Base-by-base conservation (phyloP, 2,113 vertebrate genomes). In the Tursiops truncatus region DNA sequence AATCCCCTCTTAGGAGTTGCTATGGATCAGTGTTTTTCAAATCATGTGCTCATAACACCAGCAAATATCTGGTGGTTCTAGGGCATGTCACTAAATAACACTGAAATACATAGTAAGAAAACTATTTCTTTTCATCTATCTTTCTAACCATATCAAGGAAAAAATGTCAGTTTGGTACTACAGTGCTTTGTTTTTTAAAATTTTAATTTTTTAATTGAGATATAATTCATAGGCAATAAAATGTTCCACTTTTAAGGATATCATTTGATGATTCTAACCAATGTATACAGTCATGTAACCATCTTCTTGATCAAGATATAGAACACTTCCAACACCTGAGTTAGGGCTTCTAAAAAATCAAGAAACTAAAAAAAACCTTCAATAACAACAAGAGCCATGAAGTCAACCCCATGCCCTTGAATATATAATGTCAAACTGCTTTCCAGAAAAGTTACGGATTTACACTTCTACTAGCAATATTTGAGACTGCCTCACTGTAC, bases 271-370 rank as follows among this genome's bases (percentile, higher is more conserved):
- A 79, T n/a, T 89, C 5, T 96, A 67, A 88, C 73, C 94, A 68
- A 96, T 0, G 4, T 25, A 71, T 56, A 44, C 2, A n/a, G 36
- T 74, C 23, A 12, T 67, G 60, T 63, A 73, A 73, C 47, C 41
- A 89, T 21, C n/a, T 87, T 77, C 47, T 88, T 41, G 70, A 26
- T 97, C 33, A 84, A 80, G 50, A 82, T 65, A 70, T 1, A 91
- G 60, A 82, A 82, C 28, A 71, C 44, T 92, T 89, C 63, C 11
- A 91, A 44, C 33, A 73, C 33, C 44, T 25, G 33, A 94, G 13
- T 56, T 76, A 89, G 44, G 23, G 62, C 41, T 82, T 92, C 50
- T 91, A 77, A 92, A 47, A 94, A 96, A 83, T 76, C n/a, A 80
- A 65, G n/a, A 70, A 88, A 92, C 2, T 18, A 70, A 82, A 9